phyloP scores from a whole-genome alignment of 2,797 vertebrate genomes.

The Bovichtus variegatus region DNA sequence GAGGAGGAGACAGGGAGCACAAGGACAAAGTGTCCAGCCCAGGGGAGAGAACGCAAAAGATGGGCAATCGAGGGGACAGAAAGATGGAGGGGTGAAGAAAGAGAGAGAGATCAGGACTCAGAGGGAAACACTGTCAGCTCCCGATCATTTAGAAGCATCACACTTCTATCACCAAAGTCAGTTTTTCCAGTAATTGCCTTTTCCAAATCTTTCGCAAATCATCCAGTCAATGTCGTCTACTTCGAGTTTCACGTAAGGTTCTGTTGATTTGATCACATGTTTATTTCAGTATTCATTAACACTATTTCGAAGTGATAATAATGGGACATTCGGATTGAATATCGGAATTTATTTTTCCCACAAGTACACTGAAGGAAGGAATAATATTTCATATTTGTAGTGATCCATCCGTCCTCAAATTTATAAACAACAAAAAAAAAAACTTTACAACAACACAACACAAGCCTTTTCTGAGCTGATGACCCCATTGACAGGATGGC shows the following conservation, averaged over 20 bases:
- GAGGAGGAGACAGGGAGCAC: slow-evolving; percentile 59
- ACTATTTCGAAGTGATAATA: not conserved
- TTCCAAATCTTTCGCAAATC: slow-evolving; percentile 6
- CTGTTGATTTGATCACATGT: not conserved
- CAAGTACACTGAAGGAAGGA: not conserved
- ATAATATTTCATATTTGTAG: not conserved
- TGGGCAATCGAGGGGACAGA: slow-evolving; percentile 72
- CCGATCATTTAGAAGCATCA: slow-evolving; percentile 70
- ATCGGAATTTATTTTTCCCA: not conserved
- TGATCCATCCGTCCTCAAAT: not conserved
- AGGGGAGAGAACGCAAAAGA: slow-evolving; percentile 71
- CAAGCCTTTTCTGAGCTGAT: not conserved
- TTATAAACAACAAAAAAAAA: not conserved
- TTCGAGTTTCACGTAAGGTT: not conserved
- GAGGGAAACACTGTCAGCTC: slow-evolving; percentile 74
- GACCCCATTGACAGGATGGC: not conserved
- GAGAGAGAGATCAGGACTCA: slow-evolving; percentile 63
- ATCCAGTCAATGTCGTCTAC: not conserved
- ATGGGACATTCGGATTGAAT: not conserved
- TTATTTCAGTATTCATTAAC: not conserved
- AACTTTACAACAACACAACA: not conserved
- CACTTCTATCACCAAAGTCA: slow-evolving; percentile 34
- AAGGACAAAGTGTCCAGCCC: slow-evolving; percentile 84
- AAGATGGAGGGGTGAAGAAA: slow-evolving; percentile 71
- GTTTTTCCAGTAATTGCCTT: slow-evolving; percentile 10